These are phyloP conservation scores for Ageneiosus marmoratus DNA, from an alignment of 2,113 vertebrate species.

Conservation along the genomic window DNA sequence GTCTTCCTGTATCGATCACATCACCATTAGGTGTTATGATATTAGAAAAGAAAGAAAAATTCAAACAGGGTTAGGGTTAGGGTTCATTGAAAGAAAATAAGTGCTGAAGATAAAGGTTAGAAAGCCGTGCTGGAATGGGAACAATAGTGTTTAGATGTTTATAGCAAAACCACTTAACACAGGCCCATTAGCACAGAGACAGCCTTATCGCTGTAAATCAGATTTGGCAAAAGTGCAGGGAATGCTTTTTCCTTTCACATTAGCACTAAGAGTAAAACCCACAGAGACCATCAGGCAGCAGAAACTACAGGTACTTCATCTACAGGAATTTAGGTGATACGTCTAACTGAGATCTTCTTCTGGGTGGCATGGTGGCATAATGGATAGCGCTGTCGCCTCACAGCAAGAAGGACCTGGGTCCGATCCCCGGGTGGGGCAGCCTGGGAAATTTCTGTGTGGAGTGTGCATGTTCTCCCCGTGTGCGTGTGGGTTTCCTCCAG, in stretches of 20 bases:
- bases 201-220: not conserved
- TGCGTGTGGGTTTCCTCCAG: too few species aligned
- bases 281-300: not conserved
- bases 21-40: not conserved
- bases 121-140: not conserved
- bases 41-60: not conserved
- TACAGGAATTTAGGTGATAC: not conserved
- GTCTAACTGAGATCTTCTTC: not conserved
- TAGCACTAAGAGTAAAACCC: constrained; percentile 9
- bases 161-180: constrained; percentile 21
- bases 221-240: not conserved
- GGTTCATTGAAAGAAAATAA: too few species aligned
- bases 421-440: too few species aligned
- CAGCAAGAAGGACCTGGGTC: too few species aligned
- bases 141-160: not conserved
- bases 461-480: too few species aligned
- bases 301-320: not conserved
- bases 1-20: constrained; percentile 1
- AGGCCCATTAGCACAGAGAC: constrained; percentile 13
- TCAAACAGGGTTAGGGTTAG: not conserved
- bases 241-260: constrained; percentile 1
- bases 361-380: too few species aligned
- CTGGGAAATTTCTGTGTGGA: too few species aligned
- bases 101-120: not conserved
- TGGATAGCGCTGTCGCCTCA: too few species aligned